A percentile compares a stretch with the other conserved stretches of the same genome.
These are phyloP conservation scores for Nephila pilipes DNA, from an alignment of 1,140 invertebrate species.

Conservation along the genomic window DNA sequence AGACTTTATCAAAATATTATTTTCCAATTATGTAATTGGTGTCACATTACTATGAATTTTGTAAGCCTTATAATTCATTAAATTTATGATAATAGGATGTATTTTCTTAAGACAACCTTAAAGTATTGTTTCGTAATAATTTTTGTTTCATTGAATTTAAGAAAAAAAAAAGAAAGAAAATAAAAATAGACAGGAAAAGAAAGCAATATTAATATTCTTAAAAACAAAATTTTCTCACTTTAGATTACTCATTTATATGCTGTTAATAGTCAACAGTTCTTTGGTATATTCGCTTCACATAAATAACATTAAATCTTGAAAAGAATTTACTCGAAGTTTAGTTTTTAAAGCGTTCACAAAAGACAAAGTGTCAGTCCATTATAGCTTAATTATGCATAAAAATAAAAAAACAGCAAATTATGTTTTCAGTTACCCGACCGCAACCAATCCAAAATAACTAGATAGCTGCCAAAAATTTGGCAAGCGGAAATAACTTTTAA, in stretches of 20 bases:
- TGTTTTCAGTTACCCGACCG: constrained; percentile 1
- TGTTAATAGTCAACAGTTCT: neutral
- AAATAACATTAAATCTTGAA: neutral
- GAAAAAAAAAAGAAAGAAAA: neutral
- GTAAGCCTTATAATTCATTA: too few species aligned
- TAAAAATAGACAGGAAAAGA: neutral
- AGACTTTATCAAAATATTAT: too few species aligned
- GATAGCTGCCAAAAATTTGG: constrained; percentile 59
- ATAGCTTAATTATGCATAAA: constrained; percentile 35
- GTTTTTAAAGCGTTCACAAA: constrained; percentile 10
- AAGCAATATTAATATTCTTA: neutral
- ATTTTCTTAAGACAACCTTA: too few species aligned
- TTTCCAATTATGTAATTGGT: too few species aligned
- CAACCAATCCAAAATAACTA: constrained; percentile 46
- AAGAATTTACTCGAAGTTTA: constrained; percentile 8
- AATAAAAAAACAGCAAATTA: constrained; percentile 14
- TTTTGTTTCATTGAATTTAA: neutral
- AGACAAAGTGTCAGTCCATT: constrained; percentile 46
- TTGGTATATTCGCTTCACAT: neutral
- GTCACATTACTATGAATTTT: too few species aligned
- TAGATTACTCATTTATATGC: neutral
- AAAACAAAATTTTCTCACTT: neutral
- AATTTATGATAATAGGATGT: too few species aligned
- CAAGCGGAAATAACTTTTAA: constrained; percentile 30
- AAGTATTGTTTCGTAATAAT: too few species aligned